These are phyloP conservation scores for Oasisia sp. DNA, from an alignment of 2,888 invertebrate genomes.

Conservation along the genomic window DNA sequence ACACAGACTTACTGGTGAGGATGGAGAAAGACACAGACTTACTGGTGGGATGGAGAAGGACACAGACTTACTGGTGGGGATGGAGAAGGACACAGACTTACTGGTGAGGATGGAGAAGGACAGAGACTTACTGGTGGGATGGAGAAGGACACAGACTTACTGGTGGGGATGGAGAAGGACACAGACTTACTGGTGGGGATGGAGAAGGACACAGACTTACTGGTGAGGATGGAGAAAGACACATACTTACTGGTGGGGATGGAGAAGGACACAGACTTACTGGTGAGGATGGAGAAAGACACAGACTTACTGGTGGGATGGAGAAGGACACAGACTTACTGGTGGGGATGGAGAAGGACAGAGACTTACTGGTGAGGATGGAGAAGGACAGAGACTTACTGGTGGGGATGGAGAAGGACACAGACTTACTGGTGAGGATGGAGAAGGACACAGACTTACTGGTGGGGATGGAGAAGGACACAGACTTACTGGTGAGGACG, in stretches of 20 bases:
- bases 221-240: no score
- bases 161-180: no score
- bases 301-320: conserved; percentile 77
- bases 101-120: no score
- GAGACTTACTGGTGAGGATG: conserved; percentile 77
- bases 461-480: no score
- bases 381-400: conserved; percentile 85
- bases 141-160: conserved; percentile 87
- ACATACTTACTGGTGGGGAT: conserved; percentile 75
- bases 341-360: no score
- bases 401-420: no score
- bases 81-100: conserved; percentile 89
- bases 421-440: conserved; percentile 77
- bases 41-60: no score
- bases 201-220: conserved; percentile 87
- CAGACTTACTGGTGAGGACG: conserved; percentile 77
- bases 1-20: conserved; percentile 72
- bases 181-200: conserved; percentile 75
- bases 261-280: conserved; percentile 87
- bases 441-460: conserved; percentile 85
- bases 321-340: conserved; percentile 85
- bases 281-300: no score
- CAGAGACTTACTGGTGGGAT: conserved; percentile 75
- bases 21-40: conserved; percentile 88
- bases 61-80: conserved; percentile 73